These are phyloP conservation scores for Argyresthia albistria DNA, from an alignment of 2,888 invertebrate genomes.

Conservation along the genomic window DNA sequence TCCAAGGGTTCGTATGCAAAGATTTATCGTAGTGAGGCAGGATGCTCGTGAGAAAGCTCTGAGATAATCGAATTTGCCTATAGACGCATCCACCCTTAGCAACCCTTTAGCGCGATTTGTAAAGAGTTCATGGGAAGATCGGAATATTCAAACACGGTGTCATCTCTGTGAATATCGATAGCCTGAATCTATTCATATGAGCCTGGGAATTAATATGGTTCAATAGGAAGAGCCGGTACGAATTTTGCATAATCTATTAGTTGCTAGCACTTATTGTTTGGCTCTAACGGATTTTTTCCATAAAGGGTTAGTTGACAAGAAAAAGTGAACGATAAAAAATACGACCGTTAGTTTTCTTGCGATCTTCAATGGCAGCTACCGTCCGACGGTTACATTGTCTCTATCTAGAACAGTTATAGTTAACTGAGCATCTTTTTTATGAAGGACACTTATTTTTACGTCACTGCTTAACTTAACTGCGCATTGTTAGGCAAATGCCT, in stretches of 20 bases:
- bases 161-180: constrained; percentile 71
- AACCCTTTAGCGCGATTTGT: constrained; percentile 51
- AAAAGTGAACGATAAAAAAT: constrained; percentile 50
- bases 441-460: too few species aligned
- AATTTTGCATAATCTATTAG: constrained; percentile 70
- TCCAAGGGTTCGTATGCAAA: constrained; percentile 61
- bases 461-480: too few species aligned
- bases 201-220: constrained; percentile 65
- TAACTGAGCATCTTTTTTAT: too few species aligned
- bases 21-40: constrained; percentile 60
- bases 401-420: not conserved
- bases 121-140: constrained; percentile 53
- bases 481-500: too few species aligned
- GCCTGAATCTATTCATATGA: constrained; percentile 52
- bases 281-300: constrained; percentile 45
- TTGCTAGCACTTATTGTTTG: constrained; percentile 39
- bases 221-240: constrained; percentile 59
- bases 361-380: constrained; percentile 27
- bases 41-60: constrained; percentile 66
- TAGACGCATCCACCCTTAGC: constrained; percentile 53
- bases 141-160: constrained; percentile 72
- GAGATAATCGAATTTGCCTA: constrained; percentile 73
- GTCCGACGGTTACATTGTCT: constrained; percentile 27
- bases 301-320: constrained; percentile 42
- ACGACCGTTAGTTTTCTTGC: constrained; percentile 53